These are phyloP conservation scores for Xestia sexstrigata DNA, from an alignment of 2,888 invertebrate species.

Conservation along the genomic window DNA sequence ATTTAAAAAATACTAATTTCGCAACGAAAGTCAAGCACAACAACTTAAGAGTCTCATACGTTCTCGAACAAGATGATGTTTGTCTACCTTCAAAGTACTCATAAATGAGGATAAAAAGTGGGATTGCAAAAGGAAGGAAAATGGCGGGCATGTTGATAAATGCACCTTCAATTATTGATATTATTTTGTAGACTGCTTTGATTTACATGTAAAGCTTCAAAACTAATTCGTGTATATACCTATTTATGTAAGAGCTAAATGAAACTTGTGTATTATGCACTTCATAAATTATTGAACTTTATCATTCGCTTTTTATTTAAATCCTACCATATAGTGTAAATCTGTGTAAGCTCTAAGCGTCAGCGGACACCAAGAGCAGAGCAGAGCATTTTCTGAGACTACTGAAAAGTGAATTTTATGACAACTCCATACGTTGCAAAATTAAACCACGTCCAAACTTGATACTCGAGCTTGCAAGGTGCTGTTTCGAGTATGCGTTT, in stretches of 20 bases:
- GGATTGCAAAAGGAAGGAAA: conserved; percentile 49
- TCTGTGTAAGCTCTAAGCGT: too few relatives aligned
- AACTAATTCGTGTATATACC: conserved; percentile 86
- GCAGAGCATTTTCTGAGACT: too few relatives aligned
- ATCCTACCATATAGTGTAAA: background rate
- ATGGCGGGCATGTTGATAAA: conserved; percentile 60
- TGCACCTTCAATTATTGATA: conserved; percentile 69
- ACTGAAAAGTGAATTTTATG: too few relatives aligned
- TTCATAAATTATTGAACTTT: conserved; percentile 89
- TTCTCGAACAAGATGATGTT: conserved; percentile 53
- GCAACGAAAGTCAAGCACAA: conserved; percentile 68
- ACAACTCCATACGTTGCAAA: too few relatives aligned
- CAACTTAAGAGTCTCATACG: conserved; percentile 59
- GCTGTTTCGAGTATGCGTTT: too few relatives aligned
- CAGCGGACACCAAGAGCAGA: too few relatives aligned
- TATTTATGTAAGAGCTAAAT: conserved; percentile 86
- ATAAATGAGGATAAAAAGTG: conserved; percentile 50
- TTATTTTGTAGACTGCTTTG: conserved; percentile 86
- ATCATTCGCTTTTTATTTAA: conserved; percentile 66
- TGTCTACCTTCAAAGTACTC: conserved; percentile 39
- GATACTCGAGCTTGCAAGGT: too few relatives aligned
- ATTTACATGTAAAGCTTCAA: conserved; percentile 86
- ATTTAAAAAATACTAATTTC: conserved; percentile 80
- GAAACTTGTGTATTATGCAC: conserved; percentile 88
- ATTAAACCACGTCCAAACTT: too few relatives aligned